A percentile compares a stretch with the other conserved stretches of the same genome.
Evolutionary conservation across 2,113 vertebrate genomes (phyloP).

Genomic region (Noturus placidus): DNA sequence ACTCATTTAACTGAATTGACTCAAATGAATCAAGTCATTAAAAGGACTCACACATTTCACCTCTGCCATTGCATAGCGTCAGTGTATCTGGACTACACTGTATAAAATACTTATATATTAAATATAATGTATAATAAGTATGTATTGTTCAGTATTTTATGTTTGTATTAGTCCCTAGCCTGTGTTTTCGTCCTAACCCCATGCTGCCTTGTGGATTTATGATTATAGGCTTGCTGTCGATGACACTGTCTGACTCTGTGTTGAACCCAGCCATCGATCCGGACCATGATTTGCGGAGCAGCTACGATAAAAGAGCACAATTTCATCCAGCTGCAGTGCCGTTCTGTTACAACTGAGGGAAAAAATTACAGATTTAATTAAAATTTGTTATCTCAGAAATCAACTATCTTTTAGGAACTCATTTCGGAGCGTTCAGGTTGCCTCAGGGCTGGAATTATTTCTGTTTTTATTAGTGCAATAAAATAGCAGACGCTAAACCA

Average conservation of each 20-base stretch:
- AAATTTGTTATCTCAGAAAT: conserved; percentile 10
- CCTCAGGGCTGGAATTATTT: background rate
- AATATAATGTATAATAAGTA: background rate
- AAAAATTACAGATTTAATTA: background rate
- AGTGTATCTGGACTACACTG: background rate
- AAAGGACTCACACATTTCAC: background rate
- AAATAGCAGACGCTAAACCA: background rate
- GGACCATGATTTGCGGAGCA: background rate
- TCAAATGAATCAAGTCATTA: background rate
- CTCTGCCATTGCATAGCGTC: background rate
- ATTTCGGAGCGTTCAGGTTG: background rate
- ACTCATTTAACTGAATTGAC: background rate
- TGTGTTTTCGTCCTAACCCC: background rate
- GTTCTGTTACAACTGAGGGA: background rate
- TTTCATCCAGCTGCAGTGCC: background rate
- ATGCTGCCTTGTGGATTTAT: background rate
- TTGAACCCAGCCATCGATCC: background rate
- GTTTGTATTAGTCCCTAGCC: background rate
- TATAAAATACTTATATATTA: background rate
- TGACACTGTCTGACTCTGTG: background rate
- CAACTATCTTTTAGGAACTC: conserved; percentile 8
- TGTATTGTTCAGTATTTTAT: background rate
- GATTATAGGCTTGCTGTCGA: background rate
- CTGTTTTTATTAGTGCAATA: conserved; percentile 22
- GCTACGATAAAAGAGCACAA: background rate